Evolutionary conservation across 2,888 invertebrate species (phyloP).

Genomic region (Scelioninae gen. 2): DNA sequence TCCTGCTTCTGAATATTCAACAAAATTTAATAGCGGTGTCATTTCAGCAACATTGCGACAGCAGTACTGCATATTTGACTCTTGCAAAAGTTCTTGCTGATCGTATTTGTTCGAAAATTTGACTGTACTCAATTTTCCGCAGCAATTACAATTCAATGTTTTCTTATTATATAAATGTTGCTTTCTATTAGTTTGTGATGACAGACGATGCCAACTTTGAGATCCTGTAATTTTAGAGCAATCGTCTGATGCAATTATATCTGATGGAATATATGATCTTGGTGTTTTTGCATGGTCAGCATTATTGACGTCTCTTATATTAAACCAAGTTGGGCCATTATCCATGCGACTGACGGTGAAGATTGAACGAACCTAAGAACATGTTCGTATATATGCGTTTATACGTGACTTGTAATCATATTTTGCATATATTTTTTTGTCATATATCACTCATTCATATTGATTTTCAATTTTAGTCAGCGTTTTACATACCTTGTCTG

Average conservation of each 20-base stretch:
- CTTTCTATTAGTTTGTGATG: too few species aligned
- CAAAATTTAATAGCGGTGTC: too few species aligned
- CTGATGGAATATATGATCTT: neutral
- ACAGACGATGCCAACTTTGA: conserved; percentile 18
- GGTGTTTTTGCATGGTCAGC: conserved; percentile 7
- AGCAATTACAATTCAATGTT: conserved; percentile 70
- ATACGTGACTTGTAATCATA: conserved; percentile 69
- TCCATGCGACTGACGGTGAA: conserved; percentile 66
- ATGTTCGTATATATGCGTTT: conserved; percentile 70
- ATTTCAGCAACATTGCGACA: too few species aligned
- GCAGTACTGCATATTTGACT: too few species aligned
- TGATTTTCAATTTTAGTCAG: too few species aligned
- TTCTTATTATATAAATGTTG: too few species aligned
- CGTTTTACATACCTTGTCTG: too few species aligned
- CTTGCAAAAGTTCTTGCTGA: too few species aligned
- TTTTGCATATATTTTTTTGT: conserved; percentile 35
- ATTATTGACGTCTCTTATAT: conserved; percentile 34
- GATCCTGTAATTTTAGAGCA: conserved; percentile 4
- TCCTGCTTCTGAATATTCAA: too few species aligned
- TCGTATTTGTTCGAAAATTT: conserved; percentile 4
- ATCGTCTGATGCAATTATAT: neutral
- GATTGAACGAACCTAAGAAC: conserved; percentile 68
- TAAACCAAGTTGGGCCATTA: conserved; percentile 8
- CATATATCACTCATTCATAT: conserved; percentile 3
- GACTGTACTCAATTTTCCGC: too few species aligned